A percentile compares a stretch with the other conserved stretches of the same genome.
Evolutionary conservation across 2,113 vertebrate species (phyloP).

Genomic region (Acrocephalus arundinaceus): DNA sequence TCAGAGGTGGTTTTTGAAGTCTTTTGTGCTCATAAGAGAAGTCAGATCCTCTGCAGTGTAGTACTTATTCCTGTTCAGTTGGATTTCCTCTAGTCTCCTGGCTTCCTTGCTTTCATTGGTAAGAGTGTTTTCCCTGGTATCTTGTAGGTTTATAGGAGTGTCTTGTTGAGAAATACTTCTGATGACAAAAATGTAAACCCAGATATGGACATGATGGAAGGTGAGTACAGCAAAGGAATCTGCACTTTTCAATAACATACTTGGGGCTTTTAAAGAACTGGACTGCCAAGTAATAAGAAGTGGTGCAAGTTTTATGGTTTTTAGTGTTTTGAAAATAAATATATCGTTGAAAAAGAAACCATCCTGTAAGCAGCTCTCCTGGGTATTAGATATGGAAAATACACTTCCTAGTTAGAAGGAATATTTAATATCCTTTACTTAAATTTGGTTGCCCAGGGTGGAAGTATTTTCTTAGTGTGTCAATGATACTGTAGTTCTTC

Average conservation of each 20-base stretch:
- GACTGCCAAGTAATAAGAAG: background rate
- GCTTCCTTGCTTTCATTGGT: background rate
- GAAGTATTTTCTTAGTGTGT: background rate
- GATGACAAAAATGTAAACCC: conserved; percentile 68
- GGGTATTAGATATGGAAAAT: background rate
- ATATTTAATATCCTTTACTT: background rate
- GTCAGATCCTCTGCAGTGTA: background rate
- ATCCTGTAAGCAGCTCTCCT: background rate
- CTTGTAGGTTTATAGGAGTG: conserved; percentile 91
- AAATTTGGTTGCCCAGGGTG: background rate
- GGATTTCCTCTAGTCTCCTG: background rate
- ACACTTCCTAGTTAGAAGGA: background rate
- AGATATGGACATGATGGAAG: conserved; percentile 71
- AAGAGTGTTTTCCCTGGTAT: background rate
- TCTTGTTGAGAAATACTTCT: conserved; percentile 80
- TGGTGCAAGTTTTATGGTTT: background rate
- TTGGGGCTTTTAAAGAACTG: background rate
- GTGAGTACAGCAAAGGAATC: conserved; percentile 21
- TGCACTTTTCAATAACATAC: background rate
- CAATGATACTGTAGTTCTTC: background rate
- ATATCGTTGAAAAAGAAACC: background rate
- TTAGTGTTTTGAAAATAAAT: background rate
- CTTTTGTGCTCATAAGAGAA: background rate
- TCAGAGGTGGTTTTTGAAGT: background rate
- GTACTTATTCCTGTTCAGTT: background rate